Base-by-base conservation (phyloP, 2,888 invertebrate species). In the Caenorhabditis wallacei region DNA sequence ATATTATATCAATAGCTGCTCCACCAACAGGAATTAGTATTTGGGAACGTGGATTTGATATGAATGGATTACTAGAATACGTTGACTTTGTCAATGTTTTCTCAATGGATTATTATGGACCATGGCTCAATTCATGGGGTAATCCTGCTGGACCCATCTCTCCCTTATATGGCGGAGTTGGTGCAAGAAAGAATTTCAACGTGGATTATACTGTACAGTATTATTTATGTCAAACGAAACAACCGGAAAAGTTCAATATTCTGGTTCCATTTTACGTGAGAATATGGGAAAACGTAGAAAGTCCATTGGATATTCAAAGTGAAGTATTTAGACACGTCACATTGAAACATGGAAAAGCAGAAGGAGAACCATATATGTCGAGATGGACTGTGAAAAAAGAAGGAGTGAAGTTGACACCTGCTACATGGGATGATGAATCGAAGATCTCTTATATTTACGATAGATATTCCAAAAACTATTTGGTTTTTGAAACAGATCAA, bases 41-140 rank as follows among this genome's bases (percentile, higher is more conserved):
- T n/a, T 35, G 51, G 30, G 48, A 48, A 20, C 13, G 18, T 35
- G 64, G 64, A 35, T 64, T 51, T 26, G 51, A 64, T 35, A 48
- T 64, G 30, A 48, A 30, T 48, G 48, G 26, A 30, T 30, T 64
- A 5, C 11, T 64, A 16, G 48, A 64, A 18, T 8, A 64, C 3
- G 64, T 35, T 4, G 64, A 64, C 20, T 64, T 64, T 10, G 13
- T 64, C 0, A 64, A 64, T 20, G 48, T 64, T 1, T 13, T 13
- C 20, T 35, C 64, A 18, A 64, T 51, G 64, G 30, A 51, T 20
- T 64, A 48, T 10, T 20, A 26, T 24, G 63, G 24, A 18, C 56
- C 56, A 56, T 56, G 40, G 18, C 4, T 2, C 0, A 26, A 18
- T n/a, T 1, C 16, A 46, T 43, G 4, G 0, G 26, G 63, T 26